A percentile compares a stretch with the other conserved stretches of the same genome.
Conservation (phyloP, 1,140 invertebrate species). For the Chionoecetes opilio region DNA sequence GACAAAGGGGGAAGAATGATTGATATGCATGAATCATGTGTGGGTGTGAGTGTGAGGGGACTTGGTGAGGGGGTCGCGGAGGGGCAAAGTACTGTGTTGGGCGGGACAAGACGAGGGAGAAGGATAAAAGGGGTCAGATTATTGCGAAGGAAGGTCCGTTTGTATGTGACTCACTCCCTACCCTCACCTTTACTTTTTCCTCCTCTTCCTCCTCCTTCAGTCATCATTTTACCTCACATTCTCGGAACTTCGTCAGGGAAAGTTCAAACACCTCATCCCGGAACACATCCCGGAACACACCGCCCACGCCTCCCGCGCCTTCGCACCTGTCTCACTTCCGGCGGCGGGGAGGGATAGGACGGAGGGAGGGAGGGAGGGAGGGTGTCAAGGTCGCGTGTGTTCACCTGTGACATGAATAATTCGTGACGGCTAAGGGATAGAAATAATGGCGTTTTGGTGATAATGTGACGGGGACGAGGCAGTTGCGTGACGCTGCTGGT, state of each 20-base stretch:
- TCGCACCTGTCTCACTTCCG: background rate
- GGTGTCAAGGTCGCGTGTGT: background rate
- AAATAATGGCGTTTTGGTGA: background rate
- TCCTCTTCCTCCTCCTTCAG: background rate
- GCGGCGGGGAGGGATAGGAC: background rate
- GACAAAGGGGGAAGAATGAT: background rate
- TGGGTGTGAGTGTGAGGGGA: background rate
- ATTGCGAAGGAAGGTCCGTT: background rate
- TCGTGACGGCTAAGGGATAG: background rate
- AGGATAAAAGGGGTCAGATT: background rate
- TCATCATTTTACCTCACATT: background rate
- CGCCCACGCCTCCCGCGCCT: background rate
- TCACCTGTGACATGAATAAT: background rate
- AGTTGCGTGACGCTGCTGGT: background rate
- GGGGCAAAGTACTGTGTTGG: background rate
- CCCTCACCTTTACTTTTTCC: background rate
- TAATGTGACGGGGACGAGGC: background rate
- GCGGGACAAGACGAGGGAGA: background rate
- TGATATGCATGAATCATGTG: slow-evolving; percentile 29
- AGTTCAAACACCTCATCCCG: slow-evolving; percentile 2
- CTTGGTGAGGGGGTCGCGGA: background rate
- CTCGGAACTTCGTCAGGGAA: background rate
- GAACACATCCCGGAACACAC: background rate
- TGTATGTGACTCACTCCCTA: background rate
- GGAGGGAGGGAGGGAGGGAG: background rate